phyloP scores from a whole-genome alignment of 2,888 invertebrate species.

The Drosophila dives region DNA sequence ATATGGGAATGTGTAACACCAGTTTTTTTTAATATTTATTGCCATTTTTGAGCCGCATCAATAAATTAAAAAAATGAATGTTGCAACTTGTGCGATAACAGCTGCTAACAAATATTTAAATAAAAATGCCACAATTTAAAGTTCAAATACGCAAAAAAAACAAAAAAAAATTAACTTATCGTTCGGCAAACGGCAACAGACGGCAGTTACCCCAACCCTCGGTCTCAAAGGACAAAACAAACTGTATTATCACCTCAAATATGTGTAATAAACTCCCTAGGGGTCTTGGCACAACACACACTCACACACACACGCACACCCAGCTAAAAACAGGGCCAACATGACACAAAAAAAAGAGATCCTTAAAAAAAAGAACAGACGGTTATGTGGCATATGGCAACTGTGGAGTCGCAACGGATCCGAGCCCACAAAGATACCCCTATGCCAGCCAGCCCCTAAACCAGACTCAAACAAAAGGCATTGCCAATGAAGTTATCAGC shows the following conservation, averaged over 20 bases:
- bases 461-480: constrained; percentile 63
- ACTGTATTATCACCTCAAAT: constrained; percentile 80
- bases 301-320: constrained; percentile 11
- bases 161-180: constrained; percentile 45
- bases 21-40: constrained; percentile 33
- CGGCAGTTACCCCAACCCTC: constrained; percentile 1
- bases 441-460: constrained; percentile 21
- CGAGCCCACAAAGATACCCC: constrained; percentile 17
- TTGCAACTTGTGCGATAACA: constrained; percentile 62
- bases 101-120: constrained; percentile 73
- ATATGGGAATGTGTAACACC: constrained; percentile 49
- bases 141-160: constrained; percentile 12
- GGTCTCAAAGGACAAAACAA: constrained; percentile 42
- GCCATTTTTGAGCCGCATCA: constrained; percentile 31
- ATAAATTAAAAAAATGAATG: constrained; percentile 74
- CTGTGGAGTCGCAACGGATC: constrained; percentile 28
- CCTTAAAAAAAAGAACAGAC: constrained; percentile 49
- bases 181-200: constrained; percentile 54
- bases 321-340: constrained; percentile 33
- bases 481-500: constrained; percentile 77
- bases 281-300: constrained; percentile 50
- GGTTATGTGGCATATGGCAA: constrained; percentile 50
- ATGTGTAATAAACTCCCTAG: constrained; percentile 78
- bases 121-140: constrained; percentile 53
- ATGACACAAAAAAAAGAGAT: constrained; percentile 35